Evolutionary conservation across 2,113 vertebrate species (phyloP), one percentile per base, ranked within the genome.

Genomic region (Galbula dea): DNA sequence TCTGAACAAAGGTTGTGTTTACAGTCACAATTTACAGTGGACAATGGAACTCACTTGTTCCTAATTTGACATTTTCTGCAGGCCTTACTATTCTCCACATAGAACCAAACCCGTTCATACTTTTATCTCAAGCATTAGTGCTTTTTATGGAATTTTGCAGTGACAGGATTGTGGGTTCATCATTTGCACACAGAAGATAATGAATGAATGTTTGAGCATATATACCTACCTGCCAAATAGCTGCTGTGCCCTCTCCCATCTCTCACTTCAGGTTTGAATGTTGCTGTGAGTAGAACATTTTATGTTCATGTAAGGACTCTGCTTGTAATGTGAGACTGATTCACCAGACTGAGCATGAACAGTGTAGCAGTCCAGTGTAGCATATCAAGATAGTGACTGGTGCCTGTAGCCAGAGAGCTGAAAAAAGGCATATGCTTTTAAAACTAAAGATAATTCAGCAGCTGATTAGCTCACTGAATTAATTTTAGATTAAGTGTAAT

Each of bases 281-380:
- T 75, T 80, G 24, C 37, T n/a, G n/a, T n/a, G n/a, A n/a, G n/a
- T n/a, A n/a, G n/a, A n/a, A n/a, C n/a, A n/a, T n/a, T n/a, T n/a
- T n/a, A n/a, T n/a, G n/a, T n/a, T n/a, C n/a, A 8, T 26, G 21
- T 46, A 29, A 78, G 61, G 10, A 41, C n/a, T 90, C 16, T 58
- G 41, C 45, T 54, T 65, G 45, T 49, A 71, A 45, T 26, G 71
- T 3, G 4, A 61, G 46, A 66, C 26, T 72, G 29, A 46, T 46
- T 81, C 29, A 46, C 32, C 22, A 61, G 39, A 66, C n/a, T 46
- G 52, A 73, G n/a, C 37, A 46, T 67, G 32, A 80, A 27, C 7
- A 71, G 29, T 48, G 32, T 18, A 26, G 34, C 0, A 0, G 61
- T 43, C 34, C 39, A 75, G 22, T n/a, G n/a, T n/a, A n/a, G n/a